Conservation (phyloP, 2,113 vertebrate genomes). For the Rhinolophus ferrumequinum region DNA sequence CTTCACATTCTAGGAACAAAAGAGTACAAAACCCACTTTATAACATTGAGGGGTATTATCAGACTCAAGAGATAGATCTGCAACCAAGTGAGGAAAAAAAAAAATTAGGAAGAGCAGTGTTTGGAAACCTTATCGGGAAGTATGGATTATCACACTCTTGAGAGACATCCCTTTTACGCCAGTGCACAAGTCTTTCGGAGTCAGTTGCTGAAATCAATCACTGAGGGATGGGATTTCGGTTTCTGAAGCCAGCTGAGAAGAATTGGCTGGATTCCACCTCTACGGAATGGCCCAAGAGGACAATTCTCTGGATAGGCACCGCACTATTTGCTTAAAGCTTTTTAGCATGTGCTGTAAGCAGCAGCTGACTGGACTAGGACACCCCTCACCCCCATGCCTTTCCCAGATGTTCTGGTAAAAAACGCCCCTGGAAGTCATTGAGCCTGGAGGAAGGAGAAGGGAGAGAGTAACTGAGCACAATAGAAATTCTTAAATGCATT, state of each 20-base stretch:
- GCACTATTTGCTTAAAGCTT: not conserved
- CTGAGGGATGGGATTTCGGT: not conserved
- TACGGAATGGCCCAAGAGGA: slow-evolving; percentile 4
- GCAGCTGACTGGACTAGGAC: not conserved
- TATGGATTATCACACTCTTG: slow-evolving; percentile 60
- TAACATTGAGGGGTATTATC: not conserved
- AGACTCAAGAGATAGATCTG: slow-evolving; percentile 12
- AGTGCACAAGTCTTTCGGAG: not conserved
- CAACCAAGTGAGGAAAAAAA: not conserved
- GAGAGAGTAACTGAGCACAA: not conserved
- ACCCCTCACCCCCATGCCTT: not conserved
- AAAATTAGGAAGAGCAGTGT: not conserved
- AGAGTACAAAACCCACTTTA: not conserved
- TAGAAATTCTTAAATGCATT: not conserved
- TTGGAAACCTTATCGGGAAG: slow-evolving; percentile 41
- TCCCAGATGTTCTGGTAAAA: slow-evolving; percentile 9
- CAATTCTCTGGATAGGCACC: not conserved
- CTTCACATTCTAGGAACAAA: not conserved
- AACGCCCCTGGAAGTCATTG: not conserved
- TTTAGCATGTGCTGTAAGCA: not conserved
- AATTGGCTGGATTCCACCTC: slow-evolving; percentile 36
- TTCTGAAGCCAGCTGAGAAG: slow-evolving; percentile 67
- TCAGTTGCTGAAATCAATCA: slow-evolving; percentile 68
- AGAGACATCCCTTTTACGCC: not conserved
- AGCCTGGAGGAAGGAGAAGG: not conserved